Conservation (phyloP, 2,888 invertebrate genomes). For the Melangyna quadrimaculata region DNA sequence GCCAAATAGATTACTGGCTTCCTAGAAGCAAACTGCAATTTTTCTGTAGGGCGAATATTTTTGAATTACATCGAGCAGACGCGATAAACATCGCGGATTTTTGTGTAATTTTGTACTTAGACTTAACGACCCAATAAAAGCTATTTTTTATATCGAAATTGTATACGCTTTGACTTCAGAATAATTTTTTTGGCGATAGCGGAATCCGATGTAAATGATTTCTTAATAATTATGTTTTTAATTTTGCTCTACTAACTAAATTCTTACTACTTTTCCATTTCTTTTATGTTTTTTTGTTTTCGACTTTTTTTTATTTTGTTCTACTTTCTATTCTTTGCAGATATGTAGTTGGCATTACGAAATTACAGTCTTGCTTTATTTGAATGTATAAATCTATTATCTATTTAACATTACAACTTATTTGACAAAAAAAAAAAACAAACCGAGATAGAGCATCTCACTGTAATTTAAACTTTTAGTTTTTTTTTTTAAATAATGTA, state of each 20-base stretch:
- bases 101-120: no score
- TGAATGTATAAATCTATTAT: slow-evolving; percentile 34
- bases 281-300: slow-evolving; percentile 22
- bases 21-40: no score
- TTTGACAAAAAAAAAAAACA: background rate
- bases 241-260: slow-evolving; percentile 1
- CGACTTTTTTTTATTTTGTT: slow-evolving; percentile 50
- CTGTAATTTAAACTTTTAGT: background rate
- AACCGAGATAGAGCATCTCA: slow-evolving; percentile 2
- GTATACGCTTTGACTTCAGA: no score
- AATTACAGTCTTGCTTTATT: slow-evolving; percentile 51
- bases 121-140: no score
- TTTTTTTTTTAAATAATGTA: background rate
- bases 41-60: no score
- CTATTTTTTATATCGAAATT: no score
- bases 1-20: no score
- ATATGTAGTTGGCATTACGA: slow-evolving; percentile 65
- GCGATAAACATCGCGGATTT: no score
- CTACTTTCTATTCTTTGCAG: slow-evolving; percentile 68
- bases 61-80: no score
- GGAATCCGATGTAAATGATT: background rate
- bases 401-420: slow-evolving; percentile 9
- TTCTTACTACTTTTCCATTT: slow-evolving; percentile 7
- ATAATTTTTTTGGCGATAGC: slow-evolving; percentile 4
- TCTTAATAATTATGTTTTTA: background rate